Percentiles rank a stretch among this genome's conserved stretches.
Conservation (phyloP, 1,140 invertebrate species). For the Coboldia fuscipes region DNA sequence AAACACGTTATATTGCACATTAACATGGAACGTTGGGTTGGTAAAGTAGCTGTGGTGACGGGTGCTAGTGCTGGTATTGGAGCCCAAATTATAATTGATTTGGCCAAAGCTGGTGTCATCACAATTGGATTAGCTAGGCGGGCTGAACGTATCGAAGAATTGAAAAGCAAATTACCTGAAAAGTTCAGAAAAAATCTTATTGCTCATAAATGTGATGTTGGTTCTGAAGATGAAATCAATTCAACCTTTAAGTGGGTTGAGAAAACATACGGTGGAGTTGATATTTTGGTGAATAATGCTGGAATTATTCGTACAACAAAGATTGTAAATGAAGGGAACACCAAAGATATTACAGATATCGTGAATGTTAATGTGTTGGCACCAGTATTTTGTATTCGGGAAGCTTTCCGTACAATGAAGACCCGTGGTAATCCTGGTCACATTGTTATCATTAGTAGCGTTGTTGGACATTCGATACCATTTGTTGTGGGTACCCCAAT, state of each 20-base stretch:
- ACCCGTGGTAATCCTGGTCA: slow-evolving; percentile 5
- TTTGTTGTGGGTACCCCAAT: not conserved
- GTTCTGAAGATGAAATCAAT: slow-evolving; percentile 34
- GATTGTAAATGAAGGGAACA: not conserved
- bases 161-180: no score
- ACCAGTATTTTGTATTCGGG: slow-evolving; percentile 33
- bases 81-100: no score
- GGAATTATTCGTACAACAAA: slow-evolving; percentile 13
- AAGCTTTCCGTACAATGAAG: slow-evolving; percentile 22
- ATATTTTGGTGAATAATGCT: slow-evolving; percentile 44
- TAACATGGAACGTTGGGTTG: no score
- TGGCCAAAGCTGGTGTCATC: no score
- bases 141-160: no score
- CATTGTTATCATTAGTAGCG: slow-evolving; percentile 1
- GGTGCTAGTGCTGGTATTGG: no score
- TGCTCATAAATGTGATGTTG: slow-evolving; percentile 48
- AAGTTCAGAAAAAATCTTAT: no score
- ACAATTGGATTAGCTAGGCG: no score
- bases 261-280: slow-evolving; percentile 28
- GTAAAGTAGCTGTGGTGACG: no score
- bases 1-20: no score
- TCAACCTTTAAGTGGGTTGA: slow-evolving; percentile 34
- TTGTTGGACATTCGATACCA: slow-evolving; percentile 1
- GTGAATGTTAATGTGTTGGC: slow-evolving; percentile 42
- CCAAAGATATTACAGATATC: not conserved